Evolutionary conservation across 2,113 vertebrate species (phyloP).

Genomic region (Sylvicapra grimmia): DNA sequence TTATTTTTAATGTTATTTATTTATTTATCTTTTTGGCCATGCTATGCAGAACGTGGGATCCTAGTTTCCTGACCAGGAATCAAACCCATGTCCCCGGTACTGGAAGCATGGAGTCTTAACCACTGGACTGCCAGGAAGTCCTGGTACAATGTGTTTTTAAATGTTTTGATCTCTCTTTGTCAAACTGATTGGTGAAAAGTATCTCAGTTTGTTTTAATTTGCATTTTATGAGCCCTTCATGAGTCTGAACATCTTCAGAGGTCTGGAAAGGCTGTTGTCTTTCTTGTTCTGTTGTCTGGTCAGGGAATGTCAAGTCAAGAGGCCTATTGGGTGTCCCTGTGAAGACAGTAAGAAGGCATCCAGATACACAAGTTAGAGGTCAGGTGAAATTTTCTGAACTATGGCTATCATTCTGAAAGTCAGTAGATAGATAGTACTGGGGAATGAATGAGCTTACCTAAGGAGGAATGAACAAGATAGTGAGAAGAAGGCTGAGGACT

Average conservation of each 20-base stretch:
- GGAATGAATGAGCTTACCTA: neutral
- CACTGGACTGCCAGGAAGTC: neutral
- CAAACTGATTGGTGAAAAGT: neutral
- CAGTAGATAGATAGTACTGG: neutral
- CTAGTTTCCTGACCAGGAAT: neutral
- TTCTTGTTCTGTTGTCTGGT: neutral
- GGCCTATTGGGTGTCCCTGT: no score
- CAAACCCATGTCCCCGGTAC: neutral
- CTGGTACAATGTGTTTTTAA: neutral
- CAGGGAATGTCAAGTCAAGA: neutral
- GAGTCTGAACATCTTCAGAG: neutral
- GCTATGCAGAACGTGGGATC: neutral
- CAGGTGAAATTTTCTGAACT: neutral
- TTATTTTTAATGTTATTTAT: neutral
- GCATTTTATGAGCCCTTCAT: neutral
- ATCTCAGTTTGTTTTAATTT: neutral
- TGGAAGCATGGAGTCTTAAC: neutral
- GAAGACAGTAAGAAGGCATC: neutral
- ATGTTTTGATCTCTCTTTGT: neutral
- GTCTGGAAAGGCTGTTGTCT: neutral
- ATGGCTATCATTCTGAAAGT: neutral
- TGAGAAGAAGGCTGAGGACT: neutral
- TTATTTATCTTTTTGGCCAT: neutral
- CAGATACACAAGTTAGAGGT: neutral
- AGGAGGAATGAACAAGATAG: neutral